These are phyloP conservation scores for Hypanus sabinus DNA, from an alignment of 2,113 vertebrate species.

Conservation along the genomic window DNA sequence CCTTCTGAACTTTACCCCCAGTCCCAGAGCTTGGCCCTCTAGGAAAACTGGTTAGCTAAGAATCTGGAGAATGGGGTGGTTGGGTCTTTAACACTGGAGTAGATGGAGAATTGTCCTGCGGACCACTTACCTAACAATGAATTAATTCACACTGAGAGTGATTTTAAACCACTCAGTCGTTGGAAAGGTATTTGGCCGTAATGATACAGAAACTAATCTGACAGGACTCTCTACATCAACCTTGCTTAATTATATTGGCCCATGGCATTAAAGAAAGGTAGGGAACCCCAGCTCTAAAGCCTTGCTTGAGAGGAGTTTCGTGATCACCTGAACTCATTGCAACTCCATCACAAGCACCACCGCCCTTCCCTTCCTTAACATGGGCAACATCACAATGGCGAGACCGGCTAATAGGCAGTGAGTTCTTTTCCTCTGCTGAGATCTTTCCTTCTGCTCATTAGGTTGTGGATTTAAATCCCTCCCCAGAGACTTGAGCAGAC, in stretches of 20 bases:
- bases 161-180: neutral
- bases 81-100: neutral
- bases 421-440: too few relatives aligned
- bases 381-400: too few relatives aligned
- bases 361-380: neutral
- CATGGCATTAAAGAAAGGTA: too few relatives aligned
- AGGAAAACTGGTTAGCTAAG: neutral
- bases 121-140: neutral
- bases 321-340: neutral
- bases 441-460: too few relatives aligned
- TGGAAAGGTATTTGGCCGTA: neutral
- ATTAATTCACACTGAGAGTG: neutral
- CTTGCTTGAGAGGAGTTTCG: neutral
- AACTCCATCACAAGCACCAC: neutral
- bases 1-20: neutral
- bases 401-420: too few relatives aligned
- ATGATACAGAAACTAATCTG: neutral
- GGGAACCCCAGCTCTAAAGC: neutral
- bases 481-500: neutral
- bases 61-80: neutral
- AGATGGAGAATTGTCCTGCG: neutral
- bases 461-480: neutral
- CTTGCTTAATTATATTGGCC: too few relatives aligned
- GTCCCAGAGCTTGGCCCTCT: neutral
- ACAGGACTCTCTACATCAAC: neutral